A percentile compares a stretch with the other conserved stretches of the same genome.
phyloP scores from a whole-genome alignment of 2,888 invertebrate genomes.

The Actias luna region DNA sequence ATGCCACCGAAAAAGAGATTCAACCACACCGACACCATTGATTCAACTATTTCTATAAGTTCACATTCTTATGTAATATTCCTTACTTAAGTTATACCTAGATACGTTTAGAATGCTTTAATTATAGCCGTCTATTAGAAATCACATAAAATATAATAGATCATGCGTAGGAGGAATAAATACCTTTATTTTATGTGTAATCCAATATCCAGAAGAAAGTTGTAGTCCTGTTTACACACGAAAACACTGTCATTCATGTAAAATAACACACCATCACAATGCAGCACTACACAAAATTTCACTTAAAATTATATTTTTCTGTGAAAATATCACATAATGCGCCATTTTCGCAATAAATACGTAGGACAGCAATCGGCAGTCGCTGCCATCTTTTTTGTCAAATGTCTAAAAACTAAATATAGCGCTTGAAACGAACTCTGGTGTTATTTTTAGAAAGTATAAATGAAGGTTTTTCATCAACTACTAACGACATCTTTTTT shows the following conservation, averaged over 20 bases:
- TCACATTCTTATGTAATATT: conserved; percentile 73
- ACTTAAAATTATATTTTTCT: conserved; percentile 72
- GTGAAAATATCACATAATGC: conserved; percentile 79
- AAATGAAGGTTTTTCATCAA: conserved; percentile 40
- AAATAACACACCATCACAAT: conserved; percentile 76
- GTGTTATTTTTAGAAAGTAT: conserved; percentile 80
- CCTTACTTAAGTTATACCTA: conserved; percentile 29
- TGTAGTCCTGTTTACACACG: conserved; percentile 74
- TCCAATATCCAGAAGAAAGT: conserved; percentile 80
- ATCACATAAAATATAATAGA: conserved; percentile 39
- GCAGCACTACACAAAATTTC: conserved; percentile 77
- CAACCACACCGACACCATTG: conserved; percentile 29
- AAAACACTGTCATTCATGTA: conserved; percentile 74
- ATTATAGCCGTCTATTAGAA: conserved; percentile 28
- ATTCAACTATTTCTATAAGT: conserved; percentile 35
- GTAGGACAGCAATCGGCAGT: conserved; percentile 77
- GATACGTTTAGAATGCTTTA: conserved; percentile 20
- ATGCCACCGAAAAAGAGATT: conserved; percentile 39
- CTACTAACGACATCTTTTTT: conserved; percentile 55
- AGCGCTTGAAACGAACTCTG: conserved; percentile 80
- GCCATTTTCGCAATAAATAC: conserved; percentile 79
- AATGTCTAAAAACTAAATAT: conserved; percentile 81
- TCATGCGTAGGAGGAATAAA: conserved; percentile 71
- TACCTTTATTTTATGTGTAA: conserved; percentile 79
- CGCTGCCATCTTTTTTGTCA: conserved; percentile 83